phyloP scores from a whole-genome alignment of 2,888 invertebrate genomes.

The Mesoligia furuncula region DNA sequence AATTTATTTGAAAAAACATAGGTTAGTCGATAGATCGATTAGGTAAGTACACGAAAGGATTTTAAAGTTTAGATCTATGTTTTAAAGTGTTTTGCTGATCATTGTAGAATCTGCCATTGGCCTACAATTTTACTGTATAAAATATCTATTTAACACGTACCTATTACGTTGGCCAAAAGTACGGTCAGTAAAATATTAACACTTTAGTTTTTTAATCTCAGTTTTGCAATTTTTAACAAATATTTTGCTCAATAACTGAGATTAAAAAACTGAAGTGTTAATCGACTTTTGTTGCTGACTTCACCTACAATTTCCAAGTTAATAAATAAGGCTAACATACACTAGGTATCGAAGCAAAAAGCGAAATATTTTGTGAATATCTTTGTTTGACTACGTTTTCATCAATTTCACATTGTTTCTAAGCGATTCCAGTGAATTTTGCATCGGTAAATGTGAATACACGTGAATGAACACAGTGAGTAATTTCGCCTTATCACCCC shows the following conservation, averaged over 20 bases:
- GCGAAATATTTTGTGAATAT: neutral
- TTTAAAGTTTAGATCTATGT: neutral
- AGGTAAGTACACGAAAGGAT: neutral
- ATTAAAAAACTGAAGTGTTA: too few relatives aligned
- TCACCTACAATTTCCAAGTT: neutral
- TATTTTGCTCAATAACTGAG: too few relatives aligned
- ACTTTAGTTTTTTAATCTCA: too few relatives aligned
- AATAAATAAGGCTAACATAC: neutral
- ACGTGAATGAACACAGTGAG: slow-evolving; percentile 15
- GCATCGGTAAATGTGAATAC: slow-evolving; percentile 34
- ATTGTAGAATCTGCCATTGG: neutral
- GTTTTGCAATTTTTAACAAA: too few relatives aligned
- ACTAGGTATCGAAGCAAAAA: neutral
- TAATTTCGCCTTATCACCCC: slow-evolving; percentile 9
- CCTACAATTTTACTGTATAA: neutral
- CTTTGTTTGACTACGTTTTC: slow-evolving; percentile 13
- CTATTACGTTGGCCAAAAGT: too few relatives aligned
- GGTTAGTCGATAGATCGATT: neutral
- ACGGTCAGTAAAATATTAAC: too few relatives aligned
- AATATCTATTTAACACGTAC: neutral
- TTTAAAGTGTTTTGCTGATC: neutral
- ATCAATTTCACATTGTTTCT: slow-evolving; percentile 23
- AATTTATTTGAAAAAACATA: slow-evolving; percentile 8
- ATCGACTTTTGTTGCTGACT: too few relatives aligned
- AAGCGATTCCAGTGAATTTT: slow-evolving; percentile 29